Conservation (phyloP, 1,140 invertebrate species). For the Heterodera carotae region DNA sequence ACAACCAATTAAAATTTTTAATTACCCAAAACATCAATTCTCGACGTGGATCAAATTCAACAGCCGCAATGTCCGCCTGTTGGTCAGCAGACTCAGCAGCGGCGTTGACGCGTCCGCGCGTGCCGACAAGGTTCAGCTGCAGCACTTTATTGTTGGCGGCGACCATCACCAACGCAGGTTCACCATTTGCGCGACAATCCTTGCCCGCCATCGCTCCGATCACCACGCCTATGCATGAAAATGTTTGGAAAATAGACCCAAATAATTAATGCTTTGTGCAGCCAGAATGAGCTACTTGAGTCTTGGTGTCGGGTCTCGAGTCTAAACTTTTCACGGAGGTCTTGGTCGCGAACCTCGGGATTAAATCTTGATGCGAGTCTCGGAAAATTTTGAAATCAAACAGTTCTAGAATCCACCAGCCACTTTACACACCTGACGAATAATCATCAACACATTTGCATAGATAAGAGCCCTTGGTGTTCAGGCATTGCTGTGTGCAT, state of each 20-base stretch:
- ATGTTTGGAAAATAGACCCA: not conserved
- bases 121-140: slow-evolving; percentile 52
- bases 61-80: slow-evolving; percentile 55
- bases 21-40: slow-evolving; percentile 59
- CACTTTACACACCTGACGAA: too few relatives aligned
- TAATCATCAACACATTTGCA: slow-evolving; percentile 94
- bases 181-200: slow-evolving; percentile 66
- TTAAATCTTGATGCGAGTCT: too few relatives aligned
- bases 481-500: slow-evolving; percentile 91
- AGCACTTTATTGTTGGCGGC: slow-evolving; percentile 59
- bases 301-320: too few relatives aligned
- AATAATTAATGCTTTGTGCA: slow-evolving; percentile 35
- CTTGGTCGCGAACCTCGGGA: too few relatives aligned
- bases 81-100: slow-evolving; percentile 44
- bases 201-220: slow-evolving; percentile 64
- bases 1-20: not conserved
- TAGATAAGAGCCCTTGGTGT: slow-evolving; percentile 89
- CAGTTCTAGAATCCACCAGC: too few relatives aligned
- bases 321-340: too few relatives aligned
- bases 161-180: slow-evolving; percentile 54
- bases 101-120: slow-evolving; percentile 54
- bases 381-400: too few relatives aligned
- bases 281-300: too few relatives aligned
- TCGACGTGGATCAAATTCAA: slow-evolving; percentile 59
- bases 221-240: slow-evolving; percentile 51